Base-by-base conservation (phyloP, 30 jellyfish, hydroid and myxozoan genomes). In the Aurelia coerulea region DNA sequence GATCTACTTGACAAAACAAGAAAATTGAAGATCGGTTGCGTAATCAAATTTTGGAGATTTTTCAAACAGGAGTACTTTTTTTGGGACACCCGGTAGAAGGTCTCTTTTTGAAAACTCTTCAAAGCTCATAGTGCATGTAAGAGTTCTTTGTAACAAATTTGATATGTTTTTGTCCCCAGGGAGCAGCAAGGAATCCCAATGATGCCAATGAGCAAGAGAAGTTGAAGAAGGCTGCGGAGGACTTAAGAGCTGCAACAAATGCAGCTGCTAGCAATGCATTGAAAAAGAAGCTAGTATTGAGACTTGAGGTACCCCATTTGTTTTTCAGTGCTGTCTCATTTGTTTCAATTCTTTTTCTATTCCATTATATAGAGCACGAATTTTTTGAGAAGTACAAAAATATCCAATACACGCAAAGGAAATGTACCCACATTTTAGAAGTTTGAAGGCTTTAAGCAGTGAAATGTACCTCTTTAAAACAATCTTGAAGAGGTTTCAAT, bases 211-310 rank as follows among this genome's bases (percentile, higher is more conserved):
- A 86, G 84, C 98, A 92, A 51, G 98, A 92, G 62, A 92, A 92
- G 74, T 83, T 92, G 76, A 87, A 86, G 94, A 73, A 91, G 31
- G 98, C 98, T 56, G 98, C 98, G 73, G 98, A 92, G 74, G 98
- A 92, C 78, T 73, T 92, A 5, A 87, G 98, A 59, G 98, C 94
- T 17, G 98, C 98, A 6, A 92, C 98, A 17, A 92, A 92, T 71
- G 98, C 98, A 13, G 98, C 98, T 42, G 98, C 98, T 11, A 92
- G 98, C 76, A 92, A 92, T 60, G 98, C 98, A 14, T 66, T 92
- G 82, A 92, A 92, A 59, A 92, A 92, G 83, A 92, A 92, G 80
- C 92, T 92, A 6, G 92, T 92, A 0, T 37, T 65, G 73, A 74
- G 98, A 58, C 91, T 92, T 78, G 98, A 86, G 95, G 95, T 86